Evolutionary conservation across 2,888 invertebrate genomes (phyloP), one percentile per base, ranked within the genome.

Genomic region (Perizoma flavofasciatum): DNA sequence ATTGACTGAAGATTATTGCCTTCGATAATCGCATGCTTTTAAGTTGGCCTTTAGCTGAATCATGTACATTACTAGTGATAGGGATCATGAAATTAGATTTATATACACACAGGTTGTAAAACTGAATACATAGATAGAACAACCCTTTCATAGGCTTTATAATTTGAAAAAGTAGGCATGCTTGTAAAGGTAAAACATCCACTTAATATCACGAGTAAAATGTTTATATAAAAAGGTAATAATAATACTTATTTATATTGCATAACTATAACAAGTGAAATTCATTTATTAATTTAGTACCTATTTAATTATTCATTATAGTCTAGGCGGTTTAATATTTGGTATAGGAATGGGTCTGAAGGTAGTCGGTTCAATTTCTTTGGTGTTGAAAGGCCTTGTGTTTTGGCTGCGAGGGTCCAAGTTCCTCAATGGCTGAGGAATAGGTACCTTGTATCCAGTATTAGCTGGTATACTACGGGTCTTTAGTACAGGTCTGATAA

Each of bases 341-440:
- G 85, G 78, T 56, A 79, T 78, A 33, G 70, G 74, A 46, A 84
- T 75, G 1, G 89, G 82, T 41, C 80, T 82, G 37, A 85, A 81
- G 0, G 89, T 89, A 11, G 86, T 86, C 0, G 82, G 81, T 75
- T 90, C 90, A 34, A 77, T 72, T 48, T 88, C 86, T 68, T 82
- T 81, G 8, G 75, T 58, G 60, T 63, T 75, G 6, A 67, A 69
- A 22, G 79, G 72, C 55, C 74, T 77, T 34, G 74, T 69, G 41
- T 74, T 79, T 71, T 79, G 80, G 5, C 74, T 63, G 5, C 70
- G 65, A 7, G 63, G 71, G 0, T 67, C 47, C 49, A 64, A 66
- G 52, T 53, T 67, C 5, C 46, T 49, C 35, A 59, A 35, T 6
- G 50, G 48, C 4, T 56, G 43, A 10, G 70, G 66, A 49, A 72